Percentiles rank a stretch among this genome's conserved stretches.
These are phyloP conservation scores for Psococerastis gibbosa DNA, from an alignment of 2,888 invertebrate species.

Conservation along the genomic window DNA sequence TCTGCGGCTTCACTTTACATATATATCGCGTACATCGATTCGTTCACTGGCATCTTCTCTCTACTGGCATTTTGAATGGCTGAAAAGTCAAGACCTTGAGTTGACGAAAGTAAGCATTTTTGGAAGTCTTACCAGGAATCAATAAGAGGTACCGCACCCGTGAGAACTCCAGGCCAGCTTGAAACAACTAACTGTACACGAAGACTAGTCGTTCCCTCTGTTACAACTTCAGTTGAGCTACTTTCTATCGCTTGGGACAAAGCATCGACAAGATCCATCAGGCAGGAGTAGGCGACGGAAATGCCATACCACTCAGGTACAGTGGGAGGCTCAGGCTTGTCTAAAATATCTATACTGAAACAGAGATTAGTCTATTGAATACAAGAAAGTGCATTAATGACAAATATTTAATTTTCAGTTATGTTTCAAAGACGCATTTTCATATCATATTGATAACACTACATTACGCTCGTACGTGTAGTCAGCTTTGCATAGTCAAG, in stretches of 20 bases:
- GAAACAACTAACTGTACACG: constrained; percentile 70
- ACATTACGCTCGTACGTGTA: too few species aligned
- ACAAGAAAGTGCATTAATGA: too few species aligned
- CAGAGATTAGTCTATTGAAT: constrained; percentile 7
- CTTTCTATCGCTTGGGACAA: constrained; percentile 49
- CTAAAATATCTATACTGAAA: constrained; percentile 81
- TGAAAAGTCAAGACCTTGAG: too few species aligned
- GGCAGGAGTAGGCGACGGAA: constrained; percentile 83
- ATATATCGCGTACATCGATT: too few species aligned
- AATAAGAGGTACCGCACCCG: constrained; percentile 75
- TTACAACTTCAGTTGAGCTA: constrained; percentile 31
- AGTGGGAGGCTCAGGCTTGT: constrained; percentile 80
- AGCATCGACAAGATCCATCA: constrained; percentile 79
- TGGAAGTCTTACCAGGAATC: constrained; percentile 52
- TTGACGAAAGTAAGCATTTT: too few species aligned
- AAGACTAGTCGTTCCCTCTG: constrained; percentile 29
- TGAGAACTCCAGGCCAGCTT: constrained; percentile 86
- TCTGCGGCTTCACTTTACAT: too few species aligned
- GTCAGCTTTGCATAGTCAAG: too few species aligned
- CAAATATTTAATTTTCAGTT: too few species aligned
- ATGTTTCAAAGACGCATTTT: too few species aligned
- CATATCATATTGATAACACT: too few species aligned
- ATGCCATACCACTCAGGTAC: constrained; percentile 97
- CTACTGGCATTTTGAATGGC: too few species aligned
- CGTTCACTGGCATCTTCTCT: too few species aligned